A percentile compares a stretch with the other conserved stretches of the same genome.
phyloP scores from a whole-genome alignment of 2,888 invertebrate genomes.

The Noctuana brunneofusca region DNA sequence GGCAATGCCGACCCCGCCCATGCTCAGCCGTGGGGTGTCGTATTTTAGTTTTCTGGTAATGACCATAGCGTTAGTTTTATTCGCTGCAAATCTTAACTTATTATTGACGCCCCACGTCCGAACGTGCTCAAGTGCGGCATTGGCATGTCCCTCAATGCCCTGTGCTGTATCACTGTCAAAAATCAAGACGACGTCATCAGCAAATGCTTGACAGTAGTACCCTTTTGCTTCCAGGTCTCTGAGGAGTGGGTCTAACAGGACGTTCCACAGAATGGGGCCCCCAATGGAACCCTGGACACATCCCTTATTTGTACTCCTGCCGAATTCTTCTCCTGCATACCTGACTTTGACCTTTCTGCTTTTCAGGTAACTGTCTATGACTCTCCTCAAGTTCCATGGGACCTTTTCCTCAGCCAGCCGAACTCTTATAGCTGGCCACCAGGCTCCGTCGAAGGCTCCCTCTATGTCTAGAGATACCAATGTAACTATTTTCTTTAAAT shows the following conservation, averaged over 20 bases:
- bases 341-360: slow-evolving; percentile 14
- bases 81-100: slow-evolving; percentile 34
- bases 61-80: slow-evolving; percentile 34
- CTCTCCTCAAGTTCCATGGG: slow-evolving; percentile 6
- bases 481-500: slow-evolving; percentile 4
- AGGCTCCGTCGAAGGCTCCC: slow-evolving; percentile 32
- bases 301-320: slow-evolving; percentile 27
- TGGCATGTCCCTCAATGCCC: slow-evolving; percentile 32
- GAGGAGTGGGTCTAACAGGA: slow-evolving; percentile 36
- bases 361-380: slow-evolving; percentile 23
- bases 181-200: no score
- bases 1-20: slow-evolving; percentile 29
- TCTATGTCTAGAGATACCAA: slow-evolving; percentile 34
- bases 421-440: slow-evolving; percentile 36
- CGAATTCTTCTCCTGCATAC: slow-evolving; percentile 13
- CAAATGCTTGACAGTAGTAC: slow-evolving; percentile 36
- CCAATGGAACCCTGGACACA: slow-evolving; percentile 34
- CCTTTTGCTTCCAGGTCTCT: slow-evolving; percentile 22
- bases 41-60: slow-evolving; percentile 33
- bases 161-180: slow-evolving; percentile 25
- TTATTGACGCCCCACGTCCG: slow-evolving; percentile 35
- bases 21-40: slow-evolving; percentile 33
- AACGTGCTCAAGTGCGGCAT: slow-evolving; percentile 37
- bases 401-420: slow-evolving; percentile 28
- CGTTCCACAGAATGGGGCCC: slow-evolving; percentile 38